Evolutionary conservation across 2,888 invertebrate species (phyloP).

Genomic region (Temnothorax ravouxi): DNA sequence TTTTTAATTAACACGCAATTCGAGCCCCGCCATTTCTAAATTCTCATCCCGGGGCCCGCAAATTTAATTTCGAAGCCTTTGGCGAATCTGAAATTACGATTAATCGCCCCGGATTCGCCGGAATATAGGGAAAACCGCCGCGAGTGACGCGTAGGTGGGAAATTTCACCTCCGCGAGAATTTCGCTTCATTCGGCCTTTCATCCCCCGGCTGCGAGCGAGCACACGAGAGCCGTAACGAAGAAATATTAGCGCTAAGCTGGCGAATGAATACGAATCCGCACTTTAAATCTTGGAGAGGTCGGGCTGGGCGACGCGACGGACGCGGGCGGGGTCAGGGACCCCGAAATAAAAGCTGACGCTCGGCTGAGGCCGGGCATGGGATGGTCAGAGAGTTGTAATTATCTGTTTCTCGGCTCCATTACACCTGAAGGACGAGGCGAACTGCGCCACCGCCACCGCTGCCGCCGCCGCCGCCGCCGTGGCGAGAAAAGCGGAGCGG

Average conservation of each 20-base stretch:
- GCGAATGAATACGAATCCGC: conserved; percentile 55
- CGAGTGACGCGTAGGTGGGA: conserved; percentile 13
- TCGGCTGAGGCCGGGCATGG: conserved; percentile 39
- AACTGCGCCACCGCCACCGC: conserved; percentile 40
- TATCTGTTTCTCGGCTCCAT: conserved; percentile 84
- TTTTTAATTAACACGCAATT: conserved; percentile 10
- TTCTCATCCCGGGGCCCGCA: not conserved
- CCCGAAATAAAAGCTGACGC: conserved; percentile 51
- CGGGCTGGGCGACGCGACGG: not conserved
- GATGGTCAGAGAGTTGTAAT: conserved; percentile 79
- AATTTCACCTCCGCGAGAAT: conserved; percentile 27
- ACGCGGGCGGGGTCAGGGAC: conserved; percentile 23
- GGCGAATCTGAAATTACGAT: conserved; percentile 40
- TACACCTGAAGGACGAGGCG: conserved; percentile 76
- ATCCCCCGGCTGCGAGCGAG: not conserved
- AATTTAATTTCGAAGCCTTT: conserved; percentile 30
- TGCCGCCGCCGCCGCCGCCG: conserved; percentile 33
- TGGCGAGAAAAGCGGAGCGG: conserved; percentile 70
- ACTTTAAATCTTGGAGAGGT: conserved; percentile 47
- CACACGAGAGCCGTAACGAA: conserved; percentile 37
- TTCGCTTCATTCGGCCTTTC: conserved; percentile 33
- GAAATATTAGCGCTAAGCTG: conserved; percentile 49
- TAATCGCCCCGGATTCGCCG: conserved; percentile 32
- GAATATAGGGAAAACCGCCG: not conserved
- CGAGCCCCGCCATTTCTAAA: not conserved